Conservation (phyloP, 2,113 vertebrate genomes). For the Dasyornis broadbenti region DNA sequence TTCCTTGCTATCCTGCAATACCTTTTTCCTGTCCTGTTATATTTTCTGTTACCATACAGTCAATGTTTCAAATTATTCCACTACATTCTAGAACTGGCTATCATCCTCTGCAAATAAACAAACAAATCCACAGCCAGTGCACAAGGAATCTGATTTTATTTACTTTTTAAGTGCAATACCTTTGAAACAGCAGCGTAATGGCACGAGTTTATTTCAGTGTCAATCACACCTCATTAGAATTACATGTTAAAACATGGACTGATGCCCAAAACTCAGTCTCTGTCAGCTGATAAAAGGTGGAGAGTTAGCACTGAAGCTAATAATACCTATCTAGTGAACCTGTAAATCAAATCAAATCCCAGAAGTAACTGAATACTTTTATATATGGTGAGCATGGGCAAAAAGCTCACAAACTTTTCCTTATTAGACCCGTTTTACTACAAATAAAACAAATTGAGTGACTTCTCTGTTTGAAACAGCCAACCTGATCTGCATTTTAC, state of each 20-base stretch:
- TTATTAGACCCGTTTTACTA: conserved; percentile 48
- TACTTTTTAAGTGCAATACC: neutral
- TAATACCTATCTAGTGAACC: neutral
- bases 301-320: conserved; percentile 7
- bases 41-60: neutral
- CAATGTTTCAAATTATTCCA: neutral
- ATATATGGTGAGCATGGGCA: neutral
- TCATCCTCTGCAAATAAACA: neutral
- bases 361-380: conserved; percentile 4
- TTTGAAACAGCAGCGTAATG: neutral
- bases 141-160: neutral
- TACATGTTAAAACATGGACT: conserved; percentile 44
- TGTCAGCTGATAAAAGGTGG: neutral
- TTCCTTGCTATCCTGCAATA: neutral
- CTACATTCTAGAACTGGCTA: neutral
- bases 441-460: conserved; percentile 61
- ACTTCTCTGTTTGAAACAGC: conserved; percentile 52
- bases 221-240: conserved; percentile 39
- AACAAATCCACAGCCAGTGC: neutral
- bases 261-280: neutral
- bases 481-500: conserved; percentile 29
- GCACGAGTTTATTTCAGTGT: neutral
- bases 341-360: conserved; percentile 34
- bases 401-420: conserved; percentile 43
- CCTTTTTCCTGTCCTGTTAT: neutral